Evolutionary conservation across 35 echinoderm and acorn worm genomes (phyloP).

Genomic region (Hemicentrotus pulcherrimus): DNA sequence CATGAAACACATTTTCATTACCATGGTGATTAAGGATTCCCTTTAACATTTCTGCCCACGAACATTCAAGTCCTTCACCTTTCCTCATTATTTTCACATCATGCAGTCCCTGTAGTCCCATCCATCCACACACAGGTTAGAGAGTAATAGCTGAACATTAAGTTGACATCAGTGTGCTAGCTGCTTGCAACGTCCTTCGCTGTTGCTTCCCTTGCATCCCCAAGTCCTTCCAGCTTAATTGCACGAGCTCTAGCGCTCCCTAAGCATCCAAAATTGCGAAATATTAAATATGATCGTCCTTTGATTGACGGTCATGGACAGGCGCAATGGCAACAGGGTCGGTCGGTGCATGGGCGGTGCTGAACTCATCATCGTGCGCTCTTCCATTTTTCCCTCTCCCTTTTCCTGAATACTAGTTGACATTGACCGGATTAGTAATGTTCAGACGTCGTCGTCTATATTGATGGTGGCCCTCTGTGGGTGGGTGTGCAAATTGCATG

Average conservation of each 20-base stretch:
- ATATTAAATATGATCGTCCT: not conserved
- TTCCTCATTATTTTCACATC: not conserved
- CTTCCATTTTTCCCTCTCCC: not conserved
- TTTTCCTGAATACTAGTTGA: not conserved
- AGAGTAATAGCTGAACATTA: not conserved
- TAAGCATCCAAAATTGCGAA: not conserved
- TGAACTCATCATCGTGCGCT: not conserved
- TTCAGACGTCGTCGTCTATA: not conserved
- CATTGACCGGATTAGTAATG: not conserved
- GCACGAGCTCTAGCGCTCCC: not conserved
- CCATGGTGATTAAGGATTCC: not conserved
- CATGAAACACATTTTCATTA: too few species aligned
- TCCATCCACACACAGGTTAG: not conserved
- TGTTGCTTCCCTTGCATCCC: not conserved
- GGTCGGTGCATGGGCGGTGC: not conserved
- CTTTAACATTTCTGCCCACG: not conserved
- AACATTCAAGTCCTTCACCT: not conserved
- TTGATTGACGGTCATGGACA: conserved; percentile 7
- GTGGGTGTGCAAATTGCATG: not conserved
- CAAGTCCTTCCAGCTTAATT: not conserved
- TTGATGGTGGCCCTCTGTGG: not conserved
- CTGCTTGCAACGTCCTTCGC: not conserved
- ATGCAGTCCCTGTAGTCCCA: not conserved
- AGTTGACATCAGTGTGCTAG: not conserved
- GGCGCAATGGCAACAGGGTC: not conserved